phyloP scores from a whole-genome alignment of 2,888 invertebrate genomes.

The Synanthedon andrenaeformis region DNA sequence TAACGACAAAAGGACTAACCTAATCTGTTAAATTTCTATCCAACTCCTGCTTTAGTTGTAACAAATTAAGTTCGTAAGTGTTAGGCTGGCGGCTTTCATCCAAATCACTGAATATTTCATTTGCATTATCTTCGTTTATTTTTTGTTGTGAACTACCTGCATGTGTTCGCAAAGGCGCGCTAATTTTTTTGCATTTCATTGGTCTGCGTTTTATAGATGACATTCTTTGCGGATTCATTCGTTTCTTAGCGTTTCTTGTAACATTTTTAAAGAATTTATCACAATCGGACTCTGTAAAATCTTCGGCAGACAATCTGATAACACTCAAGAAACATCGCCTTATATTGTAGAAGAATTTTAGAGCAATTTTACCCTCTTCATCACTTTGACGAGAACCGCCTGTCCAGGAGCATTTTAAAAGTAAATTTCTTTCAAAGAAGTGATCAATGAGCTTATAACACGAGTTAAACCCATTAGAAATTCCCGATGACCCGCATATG shows the following conservation, averaged over 20 bases:
- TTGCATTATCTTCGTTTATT: too few relatives aligned
- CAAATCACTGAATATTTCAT: too few relatives aligned
- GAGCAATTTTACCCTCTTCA: background rate
- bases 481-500: constrained; percentile 3
- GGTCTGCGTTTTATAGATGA: too few relatives aligned
- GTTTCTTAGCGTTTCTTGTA: constrained; percentile 1
- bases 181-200: too few relatives aligned
- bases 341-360: constrained; percentile 4
- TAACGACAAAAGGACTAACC: too few relatives aligned
- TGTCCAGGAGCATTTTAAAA: constrained; percentile 4
- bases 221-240: too few relatives aligned
- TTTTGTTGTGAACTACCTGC: too few relatives aligned
- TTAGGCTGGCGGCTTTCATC: too few relatives aligned
- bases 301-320: constrained; percentile 2
- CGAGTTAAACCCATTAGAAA: constrained; percentile 1
- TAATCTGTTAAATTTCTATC: too few relatives aligned
- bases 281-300: constrained; percentile 3
- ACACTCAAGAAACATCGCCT: constrained; percentile 3
- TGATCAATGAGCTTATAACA: constrained; percentile 5
- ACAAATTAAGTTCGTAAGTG: too few relatives aligned
- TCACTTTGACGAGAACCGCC: constrained; percentile 2
- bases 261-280: constrained; percentile 4
- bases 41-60: too few relatives aligned
- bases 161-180: too few relatives aligned
- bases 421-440: constrained; percentile 2